These are phyloP conservation scores for Pyrochroa serraticornis DNA, from an alignment of 2,888 invertebrate genomes.

Conservation along the genomic window DNA sequence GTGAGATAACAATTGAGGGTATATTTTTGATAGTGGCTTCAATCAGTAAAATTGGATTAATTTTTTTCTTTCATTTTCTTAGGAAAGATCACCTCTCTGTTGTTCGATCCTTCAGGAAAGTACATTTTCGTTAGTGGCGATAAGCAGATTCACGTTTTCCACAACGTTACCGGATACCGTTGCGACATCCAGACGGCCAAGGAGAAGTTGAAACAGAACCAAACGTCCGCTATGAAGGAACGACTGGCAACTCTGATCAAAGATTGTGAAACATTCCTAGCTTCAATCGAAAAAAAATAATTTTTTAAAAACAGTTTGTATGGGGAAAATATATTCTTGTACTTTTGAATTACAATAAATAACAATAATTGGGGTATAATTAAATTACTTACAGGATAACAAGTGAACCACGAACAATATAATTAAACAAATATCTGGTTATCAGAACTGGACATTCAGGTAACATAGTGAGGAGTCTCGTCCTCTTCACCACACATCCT, in stretches of 20 bases:
- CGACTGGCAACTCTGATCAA: constrained; percentile 73
- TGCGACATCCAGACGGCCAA: constrained; percentile 59
- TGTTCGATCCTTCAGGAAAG: constrained; percentile 78
- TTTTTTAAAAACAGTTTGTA: not conserved
- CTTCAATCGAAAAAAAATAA: constrained; percentile 6
- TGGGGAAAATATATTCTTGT: too few relatives aligned
- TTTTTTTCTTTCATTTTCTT: constrained; percentile 47
- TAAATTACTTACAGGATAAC: too few relatives aligned
- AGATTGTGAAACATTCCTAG: constrained; percentile 60
- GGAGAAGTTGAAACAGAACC: constrained; percentile 63
- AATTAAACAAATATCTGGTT: too few relatives aligned
- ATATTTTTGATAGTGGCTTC: too few relatives aligned
- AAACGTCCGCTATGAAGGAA: constrained; percentile 77
- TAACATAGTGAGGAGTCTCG: too few relatives aligned
- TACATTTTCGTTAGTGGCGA: constrained; percentile 77
- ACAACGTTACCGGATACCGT: constrained; percentile 75
- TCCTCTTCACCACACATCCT: too few relatives aligned
- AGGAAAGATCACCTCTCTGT: constrained; percentile 72
- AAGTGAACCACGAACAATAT: too few relatives aligned
- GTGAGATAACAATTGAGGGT: too few relatives aligned
- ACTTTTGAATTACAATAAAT: too few relatives aligned
- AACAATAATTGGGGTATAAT: too few relatives aligned
- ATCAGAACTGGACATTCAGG: too few relatives aligned
- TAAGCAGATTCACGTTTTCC: constrained; percentile 76
- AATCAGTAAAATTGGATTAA: too few relatives aligned